These are phyloP conservation scores for Zhuqinia jingwanae DNA, from an alignment of 2,888 invertebrate genomes.

Conservation along the genomic window DNA sequence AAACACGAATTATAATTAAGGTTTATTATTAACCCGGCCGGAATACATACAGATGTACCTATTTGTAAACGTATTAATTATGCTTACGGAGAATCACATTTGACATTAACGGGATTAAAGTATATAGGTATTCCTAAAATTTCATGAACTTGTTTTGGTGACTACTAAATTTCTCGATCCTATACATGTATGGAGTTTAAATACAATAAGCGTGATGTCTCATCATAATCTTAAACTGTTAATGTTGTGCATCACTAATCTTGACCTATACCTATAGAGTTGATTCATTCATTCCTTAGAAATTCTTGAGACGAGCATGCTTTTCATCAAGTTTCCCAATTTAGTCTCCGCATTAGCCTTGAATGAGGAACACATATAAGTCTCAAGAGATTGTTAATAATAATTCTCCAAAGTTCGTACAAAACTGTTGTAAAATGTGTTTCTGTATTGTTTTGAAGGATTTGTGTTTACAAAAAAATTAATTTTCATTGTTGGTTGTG, in stretches of 20 bases:
- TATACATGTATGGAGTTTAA: neutral
- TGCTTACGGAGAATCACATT: no score
- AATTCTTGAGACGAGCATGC: neutral
- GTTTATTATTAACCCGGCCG: no score
- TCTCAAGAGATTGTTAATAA: no score
- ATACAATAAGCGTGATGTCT: no score
- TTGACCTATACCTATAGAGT: constrained; percentile 17
- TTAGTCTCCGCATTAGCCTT: neutral
- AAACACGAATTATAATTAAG: no score
- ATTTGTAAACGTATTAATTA: no score
- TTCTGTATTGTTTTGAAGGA: no score
- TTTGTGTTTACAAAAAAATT: no score
- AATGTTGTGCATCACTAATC: constrained; percentile 9
- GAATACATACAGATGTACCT: no score
- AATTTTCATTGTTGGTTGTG: no score
- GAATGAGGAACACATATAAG: neutral
- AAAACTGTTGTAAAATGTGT: no score
- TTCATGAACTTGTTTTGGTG: neutral
- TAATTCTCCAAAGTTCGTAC: neutral
- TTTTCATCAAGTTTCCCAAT: neutral
- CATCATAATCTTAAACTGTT: no score
- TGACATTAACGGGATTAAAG: neutral
- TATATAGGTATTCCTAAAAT: neutral
- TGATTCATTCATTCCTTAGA: neutral
- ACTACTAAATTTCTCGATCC: constrained; percentile 15